A percentile compares a stretch with the other conserved stretches of the same genome.
Evolutionary conservation across 2,888 invertebrate genomes (phyloP).

Genomic region (Lampropteryx suffumata): DNA sequence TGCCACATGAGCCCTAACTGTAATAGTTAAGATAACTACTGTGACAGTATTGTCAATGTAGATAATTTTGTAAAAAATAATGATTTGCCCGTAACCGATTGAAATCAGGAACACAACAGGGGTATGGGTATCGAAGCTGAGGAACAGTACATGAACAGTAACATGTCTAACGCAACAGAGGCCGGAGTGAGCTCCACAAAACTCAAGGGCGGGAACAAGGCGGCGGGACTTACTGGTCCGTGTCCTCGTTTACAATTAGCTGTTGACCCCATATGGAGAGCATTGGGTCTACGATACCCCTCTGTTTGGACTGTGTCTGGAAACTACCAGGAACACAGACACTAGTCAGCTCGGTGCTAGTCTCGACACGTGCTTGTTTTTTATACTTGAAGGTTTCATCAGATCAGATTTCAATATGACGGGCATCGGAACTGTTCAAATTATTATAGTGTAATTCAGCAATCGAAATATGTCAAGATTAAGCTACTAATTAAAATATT

Average conservation of each 20-base stretch:
- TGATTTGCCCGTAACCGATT: conserved; percentile 56
- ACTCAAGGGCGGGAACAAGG: conserved; percentile 35
- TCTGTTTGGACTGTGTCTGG: conserved; percentile 95
- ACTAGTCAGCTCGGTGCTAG: conserved; percentile 55
- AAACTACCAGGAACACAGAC: conserved; percentile 85
- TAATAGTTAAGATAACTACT: too few species aligned
- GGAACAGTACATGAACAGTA: conserved; percentile 50
- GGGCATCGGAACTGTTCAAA: too few species aligned
- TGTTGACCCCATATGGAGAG: conserved; percentile 99
- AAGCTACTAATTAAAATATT: too few species aligned
- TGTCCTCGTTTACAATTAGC: conserved; percentile 98
- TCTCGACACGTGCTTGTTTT: conserved; percentile 36
- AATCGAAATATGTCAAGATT: too few species aligned
- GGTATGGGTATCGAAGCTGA: conserved; percentile 52
- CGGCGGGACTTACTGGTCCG: conserved; percentile 93
- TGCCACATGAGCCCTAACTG: too few species aligned
- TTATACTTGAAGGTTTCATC: conserved; percentile 17
- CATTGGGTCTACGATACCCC: conserved; percentile 99
- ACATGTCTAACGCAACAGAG: conserved; percentile 39
- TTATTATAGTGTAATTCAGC: too few species aligned
- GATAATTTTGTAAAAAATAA: too few species aligned
- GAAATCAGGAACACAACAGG: conserved; percentile 49
- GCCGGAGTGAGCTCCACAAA: conserved; percentile 58
- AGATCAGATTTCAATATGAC: background rate
- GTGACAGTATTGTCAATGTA: too few species aligned